Evolutionary conservation across 2,113 vertebrate species (phyloP).

Genomic region (Scolopax mira): DNA sequence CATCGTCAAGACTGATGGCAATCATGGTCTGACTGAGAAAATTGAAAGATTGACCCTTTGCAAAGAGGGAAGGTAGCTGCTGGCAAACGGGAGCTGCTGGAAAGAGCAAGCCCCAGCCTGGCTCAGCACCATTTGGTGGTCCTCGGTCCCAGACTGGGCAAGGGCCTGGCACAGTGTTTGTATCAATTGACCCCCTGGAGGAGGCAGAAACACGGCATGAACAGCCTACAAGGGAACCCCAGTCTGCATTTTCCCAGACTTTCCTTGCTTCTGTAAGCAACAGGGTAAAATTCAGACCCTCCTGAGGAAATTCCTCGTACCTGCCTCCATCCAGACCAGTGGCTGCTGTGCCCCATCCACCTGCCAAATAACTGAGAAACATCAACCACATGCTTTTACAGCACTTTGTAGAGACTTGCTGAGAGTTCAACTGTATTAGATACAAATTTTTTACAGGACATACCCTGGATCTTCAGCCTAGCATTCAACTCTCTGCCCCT

Average conservation of each 20-base stretch:
- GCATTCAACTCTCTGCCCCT: not conserved
- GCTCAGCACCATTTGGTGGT: fast-evolving
- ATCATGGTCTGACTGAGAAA: not conserved
- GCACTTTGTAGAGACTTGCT: not conserved
- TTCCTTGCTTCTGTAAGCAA: not conserved
- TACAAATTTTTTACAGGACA: not conserved
- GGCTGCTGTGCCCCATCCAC: not conserved
- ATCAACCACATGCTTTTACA: not conserved
- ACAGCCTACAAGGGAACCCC: not conserved
- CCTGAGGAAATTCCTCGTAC: not conserved
- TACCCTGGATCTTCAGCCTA: not conserved
- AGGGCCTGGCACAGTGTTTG: not conserved
- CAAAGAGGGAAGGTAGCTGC: not conserved
- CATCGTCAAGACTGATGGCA: not conserved
- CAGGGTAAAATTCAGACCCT: not conserved
- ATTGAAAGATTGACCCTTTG: not conserved
- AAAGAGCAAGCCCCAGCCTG: not conserved
- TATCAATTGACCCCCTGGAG: fast-evolving
- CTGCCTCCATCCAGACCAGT: not conserved
- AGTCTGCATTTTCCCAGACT: not conserved
- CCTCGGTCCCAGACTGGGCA: not conserved
- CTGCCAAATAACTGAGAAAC: not conserved
- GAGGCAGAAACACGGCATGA: fast-evolving
- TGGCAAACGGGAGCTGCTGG: not conserved
- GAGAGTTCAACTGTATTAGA: not conserved